A percentile compares a stretch with the other conserved stretches of the same genome.
Evolutionary conservation across 2,113 vertebrate species (phyloP).

Genomic region (Rousettus leschenaultii): DNA sequence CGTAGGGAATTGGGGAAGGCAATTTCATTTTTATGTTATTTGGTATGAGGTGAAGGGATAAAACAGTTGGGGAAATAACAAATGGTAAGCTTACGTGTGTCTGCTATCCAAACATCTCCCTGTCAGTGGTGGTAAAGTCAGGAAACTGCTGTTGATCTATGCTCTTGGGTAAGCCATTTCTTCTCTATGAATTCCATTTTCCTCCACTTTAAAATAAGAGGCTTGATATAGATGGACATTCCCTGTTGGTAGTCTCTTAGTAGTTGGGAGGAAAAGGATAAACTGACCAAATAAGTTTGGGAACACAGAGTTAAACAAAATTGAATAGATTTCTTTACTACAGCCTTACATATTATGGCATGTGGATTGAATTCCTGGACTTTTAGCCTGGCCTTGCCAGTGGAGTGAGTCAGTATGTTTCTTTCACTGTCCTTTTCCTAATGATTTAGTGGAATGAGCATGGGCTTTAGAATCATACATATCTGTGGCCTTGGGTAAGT

Average conservation of each 20-base stretch:
- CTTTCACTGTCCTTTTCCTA: background rate
- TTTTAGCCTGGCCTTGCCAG: background rate
- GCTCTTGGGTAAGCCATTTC: background rate
- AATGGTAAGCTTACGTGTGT: background rate
- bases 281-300: slow-evolving; percentile 8
- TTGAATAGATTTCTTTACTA: slow-evolving; percentile 10
- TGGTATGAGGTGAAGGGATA: background rate
- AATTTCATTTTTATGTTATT: background rate
- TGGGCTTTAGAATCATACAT: background rate
- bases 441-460: background rate
- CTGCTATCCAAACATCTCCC: background rate
- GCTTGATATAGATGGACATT: background rate
- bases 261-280: background rate
- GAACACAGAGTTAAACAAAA: background rate
- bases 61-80: background rate
- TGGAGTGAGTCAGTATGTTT: background rate
- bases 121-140: background rate
- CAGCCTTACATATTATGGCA: background rate
- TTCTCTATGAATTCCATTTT: slow-evolving; percentile 31
- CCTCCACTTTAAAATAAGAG: background rate
- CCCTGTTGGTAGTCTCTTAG: background rate
- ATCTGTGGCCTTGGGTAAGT: background rate
- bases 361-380: background rate
- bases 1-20: background rate
- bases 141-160: background rate